These are phyloP conservation scores for Thoracochromis brauschi DNA, from an alignment of 2,113 vertebrate genomes.

Conservation along the genomic window DNA sequence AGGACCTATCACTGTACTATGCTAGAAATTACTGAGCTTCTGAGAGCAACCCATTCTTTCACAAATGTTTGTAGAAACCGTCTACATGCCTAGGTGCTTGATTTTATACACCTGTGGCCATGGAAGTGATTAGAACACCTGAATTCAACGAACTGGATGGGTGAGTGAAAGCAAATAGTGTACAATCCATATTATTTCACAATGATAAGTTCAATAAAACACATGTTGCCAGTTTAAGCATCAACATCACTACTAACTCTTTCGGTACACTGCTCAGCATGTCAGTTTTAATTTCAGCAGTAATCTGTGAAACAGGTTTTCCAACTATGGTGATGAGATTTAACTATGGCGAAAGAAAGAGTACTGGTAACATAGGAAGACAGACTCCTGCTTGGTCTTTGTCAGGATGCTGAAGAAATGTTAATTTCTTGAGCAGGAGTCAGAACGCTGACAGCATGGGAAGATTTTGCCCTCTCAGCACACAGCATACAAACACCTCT, in stretches of 20 bases:
- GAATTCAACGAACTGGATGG: background rate
- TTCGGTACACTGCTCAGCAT: background rate
- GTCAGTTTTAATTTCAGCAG: background rate
- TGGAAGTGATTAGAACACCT: background rate
- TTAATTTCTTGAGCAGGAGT: background rate
- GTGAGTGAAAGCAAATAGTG: background rate
- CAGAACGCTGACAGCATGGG: background rate
- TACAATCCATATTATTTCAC: background rate
- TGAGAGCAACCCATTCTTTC: background rate
- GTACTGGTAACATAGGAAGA: background rate
- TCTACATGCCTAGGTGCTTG: background rate
- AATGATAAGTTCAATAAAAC: background rate
- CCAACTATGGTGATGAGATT: background rate
- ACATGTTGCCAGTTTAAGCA: background rate
- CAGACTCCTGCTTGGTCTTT: background rate
- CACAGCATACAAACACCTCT: background rate
- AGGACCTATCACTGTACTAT: background rate
- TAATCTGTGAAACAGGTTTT: background rate
- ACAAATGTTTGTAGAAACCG: background rate
- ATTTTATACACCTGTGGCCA: background rate
- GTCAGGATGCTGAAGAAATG: background rate
- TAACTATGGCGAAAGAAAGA: background rate
- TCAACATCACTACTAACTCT: background rate
- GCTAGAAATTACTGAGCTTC: background rate
- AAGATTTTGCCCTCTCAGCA: background rate